Conservation (phyloP, 2,888 invertebrate species). For the Candidula unifasciata region DNA sequence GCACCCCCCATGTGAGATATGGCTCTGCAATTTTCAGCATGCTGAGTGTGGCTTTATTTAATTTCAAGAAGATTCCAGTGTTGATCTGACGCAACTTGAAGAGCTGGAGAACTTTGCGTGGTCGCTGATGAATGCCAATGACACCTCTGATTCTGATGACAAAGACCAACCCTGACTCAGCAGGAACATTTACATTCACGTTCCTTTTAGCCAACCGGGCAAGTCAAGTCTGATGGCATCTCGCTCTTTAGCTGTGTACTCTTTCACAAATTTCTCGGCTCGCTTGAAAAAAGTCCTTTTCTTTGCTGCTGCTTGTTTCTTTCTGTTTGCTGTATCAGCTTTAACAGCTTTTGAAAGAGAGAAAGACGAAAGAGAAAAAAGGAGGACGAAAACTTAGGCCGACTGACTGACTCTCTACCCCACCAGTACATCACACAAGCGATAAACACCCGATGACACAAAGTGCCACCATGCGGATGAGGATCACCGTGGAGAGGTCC, state of each 20-base stretch:
- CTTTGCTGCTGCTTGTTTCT: constrained; percentile 60
- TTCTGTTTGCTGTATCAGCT: constrained; percentile 67
- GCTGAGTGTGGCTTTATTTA: constrained; percentile 98
- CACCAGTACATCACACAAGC: too few species aligned
- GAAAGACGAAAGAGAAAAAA: too few species aligned
- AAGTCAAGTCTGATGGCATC: constrained; percentile 90
- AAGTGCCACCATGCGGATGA: too few species aligned
- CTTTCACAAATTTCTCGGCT: constrained; percentile 96
- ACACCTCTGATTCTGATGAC: constrained; percentile 96
- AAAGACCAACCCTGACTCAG: constrained; percentile 96
- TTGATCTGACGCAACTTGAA: constrained; percentile 99
- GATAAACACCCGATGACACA: too few species aligned
- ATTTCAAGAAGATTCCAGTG: constrained; percentile 97
- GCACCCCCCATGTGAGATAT: constrained; percentile 98
- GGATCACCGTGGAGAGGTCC: too few species aligned
- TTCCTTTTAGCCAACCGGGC: constrained; percentile 91
- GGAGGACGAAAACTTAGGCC: too few species aligned
- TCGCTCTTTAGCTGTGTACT: constrained; percentile 93
- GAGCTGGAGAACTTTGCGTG: constrained; percentile 96
- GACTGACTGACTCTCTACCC: too few species aligned
- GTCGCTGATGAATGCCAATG: constrained; percentile 82
- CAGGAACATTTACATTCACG: constrained; percentile 97
- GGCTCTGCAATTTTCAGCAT: constrained; percentile 99
- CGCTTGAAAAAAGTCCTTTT: constrained; percentile 94
- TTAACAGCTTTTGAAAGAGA: constrained; percentile 73